Base-by-base conservation (phyloP, 1,140 invertebrate species). In the Euwallacea fornicatus region DNA sequence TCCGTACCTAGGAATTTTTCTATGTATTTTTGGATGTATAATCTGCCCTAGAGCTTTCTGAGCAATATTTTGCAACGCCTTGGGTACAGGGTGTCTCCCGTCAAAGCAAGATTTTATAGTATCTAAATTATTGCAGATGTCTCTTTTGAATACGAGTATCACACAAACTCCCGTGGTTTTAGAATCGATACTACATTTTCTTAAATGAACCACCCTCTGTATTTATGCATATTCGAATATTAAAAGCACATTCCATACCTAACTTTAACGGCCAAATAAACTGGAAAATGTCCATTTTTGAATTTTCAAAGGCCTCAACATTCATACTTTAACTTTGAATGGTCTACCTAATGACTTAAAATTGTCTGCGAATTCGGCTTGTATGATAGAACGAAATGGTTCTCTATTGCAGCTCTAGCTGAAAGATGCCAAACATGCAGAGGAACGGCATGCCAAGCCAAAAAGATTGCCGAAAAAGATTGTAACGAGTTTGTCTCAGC, bases 341-440 rank as follows among this genome's bases (percentile, higher is more conserved):
- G 13, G 9, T 50, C 9, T 50, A 10, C 46, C 6, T 50, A 50
- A 50, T 13, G 46, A 6, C 9, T 11, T 2, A 50, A 50, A 13
- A 13, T 50, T 50, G 6, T 50, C 6, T 50, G 1, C 46, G 2
- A 16, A 56, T 13, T 4, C 16, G n/a, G 9, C n/a, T 61, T 42
- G 9, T 43, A 42, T 41, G 1, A 33, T 33, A 4, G 21, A 33
- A 33, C 21, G 21, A 33, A 41, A n/a, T 61, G 9, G n/a, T 43
- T 42, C n/a, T 43, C 8, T 43, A 56, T 66, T 66, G 2, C 47
- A 66, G 64, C 53, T 55, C 41, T 58, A 9, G 44, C 66, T 13
- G 11, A 41, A 16, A 68, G 55, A 9, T 68, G 66, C 42, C 21
- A n/a, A 46, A 68, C 66, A 47, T 68, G 66, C 42, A 13, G 44